Conservation (phyloP, 2,888 invertebrate genomes). For the Leptopilina myrica region DNA sequence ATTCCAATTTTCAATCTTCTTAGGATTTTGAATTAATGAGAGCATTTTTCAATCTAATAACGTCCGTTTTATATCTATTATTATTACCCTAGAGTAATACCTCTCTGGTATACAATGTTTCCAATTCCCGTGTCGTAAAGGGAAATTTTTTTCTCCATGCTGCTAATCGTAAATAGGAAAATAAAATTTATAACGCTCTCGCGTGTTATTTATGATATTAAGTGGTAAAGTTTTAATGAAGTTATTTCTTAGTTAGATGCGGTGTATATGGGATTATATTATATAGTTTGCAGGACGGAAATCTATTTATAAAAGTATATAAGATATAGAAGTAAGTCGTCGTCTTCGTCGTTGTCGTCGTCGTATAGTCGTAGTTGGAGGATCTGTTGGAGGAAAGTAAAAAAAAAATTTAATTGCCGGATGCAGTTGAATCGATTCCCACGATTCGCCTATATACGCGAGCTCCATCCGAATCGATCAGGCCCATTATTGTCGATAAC, state of each 20-base stretch:
- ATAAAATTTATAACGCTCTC: neutral
- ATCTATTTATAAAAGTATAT: conserved; percentile 13
- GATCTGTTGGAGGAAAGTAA: conserved; percentile 49
- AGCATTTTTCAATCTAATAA: too few species aligned
- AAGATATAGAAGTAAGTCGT: conserved; percentile 23
- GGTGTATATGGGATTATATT: neutral
- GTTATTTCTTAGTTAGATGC: neutral
- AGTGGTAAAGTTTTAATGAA: conserved; percentile 1
- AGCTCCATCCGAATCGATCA: conserved; percentile 55
- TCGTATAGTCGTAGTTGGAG: conserved; percentile 13
- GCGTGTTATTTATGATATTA: conserved; percentile 5
- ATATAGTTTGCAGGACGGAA: conserved; percentile 6
- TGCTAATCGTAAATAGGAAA: neutral
- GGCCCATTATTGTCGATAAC: conserved; percentile 57
- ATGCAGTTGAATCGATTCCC: conserved; percentile 74
- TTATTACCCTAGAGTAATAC: too few species aligned
- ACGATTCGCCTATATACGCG: conserved; percentile 63
- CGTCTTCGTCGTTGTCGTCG: conserved; percentile 4
- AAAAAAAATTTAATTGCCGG: conserved; percentile 73
- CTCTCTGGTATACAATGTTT: too few species aligned
- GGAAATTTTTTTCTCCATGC: neutral
- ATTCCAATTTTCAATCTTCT: too few species aligned
- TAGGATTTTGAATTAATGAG: too few species aligned
- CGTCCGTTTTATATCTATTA: too few species aligned
- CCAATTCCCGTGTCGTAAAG: neutral